phyloP scores from a whole-genome alignment of 2,888 invertebrate genomes.

The Orgyia antiqua region DNA sequence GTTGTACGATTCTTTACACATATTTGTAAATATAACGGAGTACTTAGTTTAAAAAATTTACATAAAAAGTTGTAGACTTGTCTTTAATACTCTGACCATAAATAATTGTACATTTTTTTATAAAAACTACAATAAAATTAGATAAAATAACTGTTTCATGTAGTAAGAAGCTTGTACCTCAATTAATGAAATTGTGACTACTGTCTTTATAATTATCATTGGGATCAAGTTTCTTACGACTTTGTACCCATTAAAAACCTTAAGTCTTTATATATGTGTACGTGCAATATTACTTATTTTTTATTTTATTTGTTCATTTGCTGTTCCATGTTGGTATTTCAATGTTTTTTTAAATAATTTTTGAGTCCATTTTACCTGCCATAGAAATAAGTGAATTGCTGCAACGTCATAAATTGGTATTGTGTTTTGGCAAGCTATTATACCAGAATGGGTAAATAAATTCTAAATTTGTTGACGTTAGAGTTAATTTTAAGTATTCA shows the following conservation, averaged over 20 bases:
- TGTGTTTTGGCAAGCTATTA: constrained; percentile 14
- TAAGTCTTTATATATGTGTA: constrained; percentile 18
- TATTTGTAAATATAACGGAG: constrained; percentile 47
- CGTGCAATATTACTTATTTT: constrained; percentile 32
- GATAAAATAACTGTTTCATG: constrained; percentile 11
- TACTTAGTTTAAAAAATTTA: constrained; percentile 35
- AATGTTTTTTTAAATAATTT: constrained; percentile 59
- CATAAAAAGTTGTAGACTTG: constrained; percentile 40
- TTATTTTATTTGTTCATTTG: constrained; percentile 50
- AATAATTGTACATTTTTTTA: constrained; percentile 24
- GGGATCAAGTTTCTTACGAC: constrained; percentile 11
- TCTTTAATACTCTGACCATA: constrained; percentile 20
- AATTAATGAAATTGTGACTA: constrained; percentile 2
- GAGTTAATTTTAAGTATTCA: constrained; percentile 75
- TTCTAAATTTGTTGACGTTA: constrained; percentile 55
- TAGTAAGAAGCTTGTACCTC: constrained; percentile 19
- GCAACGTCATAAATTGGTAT: constrained; percentile 44
- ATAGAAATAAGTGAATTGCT: constrained; percentile 70
- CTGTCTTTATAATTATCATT: constrained; percentile 5
- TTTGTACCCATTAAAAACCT: no score
- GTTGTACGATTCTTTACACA: constrained; percentile 52
- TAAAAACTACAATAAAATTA: constrained; percentile 17
- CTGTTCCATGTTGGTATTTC: constrained; percentile 50
- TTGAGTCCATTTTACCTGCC: constrained; percentile 72
- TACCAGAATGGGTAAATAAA: constrained; percentile 32